These are phyloP conservation scores for Clarias laeviceps DNA, from an alignment of 2,797 vertebrate species.

Conservation along the genomic window DNA sequence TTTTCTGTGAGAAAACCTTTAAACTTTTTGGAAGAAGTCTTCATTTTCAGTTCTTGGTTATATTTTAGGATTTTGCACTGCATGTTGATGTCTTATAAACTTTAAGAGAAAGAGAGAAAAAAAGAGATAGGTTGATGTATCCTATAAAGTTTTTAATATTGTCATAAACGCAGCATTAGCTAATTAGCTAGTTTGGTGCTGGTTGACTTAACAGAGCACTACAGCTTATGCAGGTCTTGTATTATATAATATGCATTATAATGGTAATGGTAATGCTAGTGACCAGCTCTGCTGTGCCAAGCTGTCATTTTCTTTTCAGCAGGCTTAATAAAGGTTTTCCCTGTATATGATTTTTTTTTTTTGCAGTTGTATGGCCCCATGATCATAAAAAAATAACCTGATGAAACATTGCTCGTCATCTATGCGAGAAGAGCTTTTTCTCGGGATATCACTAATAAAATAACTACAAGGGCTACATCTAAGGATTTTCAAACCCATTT, in stretches of 20 bases:
- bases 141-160: not conserved
- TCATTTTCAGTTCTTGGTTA: not conserved
- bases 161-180: constrained; percentile 14
- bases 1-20: not conserved
- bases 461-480: constrained; percentile 4
- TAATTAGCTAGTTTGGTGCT: not conserved
- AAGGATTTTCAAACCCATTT: constrained; percentile 56
- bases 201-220: not conserved
- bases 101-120: not conserved
- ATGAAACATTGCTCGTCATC: constrained; percentile 40
- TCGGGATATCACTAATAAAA: not conserved
- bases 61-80: not conserved
- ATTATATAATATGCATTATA: not conserved
- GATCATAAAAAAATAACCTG: not conserved
- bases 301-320: constrained; percentile 5
- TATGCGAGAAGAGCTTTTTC: constrained; percentile 39
- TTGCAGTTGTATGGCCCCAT: not conserved
- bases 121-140: not conserved
- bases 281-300: not conserved
- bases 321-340: not conserved
- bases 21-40: not conserved
- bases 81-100: not conserved
- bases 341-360: not conserved
- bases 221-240: not conserved
- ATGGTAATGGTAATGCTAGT: not conserved